Percentiles rank a stretch among this genome's conserved stretches.
Conservation (phyloP, 2,888 invertebrate genomes). For the Metalampra italica region DNA sequence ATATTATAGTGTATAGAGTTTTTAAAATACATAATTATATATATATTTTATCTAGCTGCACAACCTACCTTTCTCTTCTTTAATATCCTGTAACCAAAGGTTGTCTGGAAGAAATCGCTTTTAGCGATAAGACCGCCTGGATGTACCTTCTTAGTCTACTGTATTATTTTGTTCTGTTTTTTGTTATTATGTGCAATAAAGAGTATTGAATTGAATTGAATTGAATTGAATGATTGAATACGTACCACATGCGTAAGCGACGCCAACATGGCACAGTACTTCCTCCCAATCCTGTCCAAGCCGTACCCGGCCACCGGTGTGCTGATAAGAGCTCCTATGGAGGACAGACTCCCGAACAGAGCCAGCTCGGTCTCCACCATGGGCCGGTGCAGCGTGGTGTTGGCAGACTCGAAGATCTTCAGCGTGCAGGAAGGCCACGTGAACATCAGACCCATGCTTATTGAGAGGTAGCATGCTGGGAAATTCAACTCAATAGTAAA, state of each 20-base stretch:
- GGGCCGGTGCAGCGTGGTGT: conserved; percentile 49
- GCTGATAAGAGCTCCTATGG: conserved; percentile 42
- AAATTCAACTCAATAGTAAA: conserved; percentile 3
- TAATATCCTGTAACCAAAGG: too few species aligned
- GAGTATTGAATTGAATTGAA: too few species aligned
- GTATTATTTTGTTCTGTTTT: too few species aligned
- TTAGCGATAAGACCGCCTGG: too few species aligned
- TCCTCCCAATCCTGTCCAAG: conserved; percentile 47
- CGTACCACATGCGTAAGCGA: conserved; percentile 42
- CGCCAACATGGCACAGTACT: conserved; percentile 31
- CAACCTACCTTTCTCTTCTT: too few species aligned
- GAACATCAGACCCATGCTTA: conserved; percentile 44
- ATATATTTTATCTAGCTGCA: too few species aligned
- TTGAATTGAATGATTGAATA: too few species aligned
- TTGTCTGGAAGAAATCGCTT: too few species aligned
- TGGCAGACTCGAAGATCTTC: conserved; percentile 42
- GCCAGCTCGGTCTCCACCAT: conserved; percentile 47
- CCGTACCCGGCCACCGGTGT: conserved; percentile 37
- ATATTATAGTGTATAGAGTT: too few species aligned
- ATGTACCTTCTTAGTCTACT: too few species aligned
- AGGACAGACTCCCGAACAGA: conserved; percentile 46
- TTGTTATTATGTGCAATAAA: too few species aligned
- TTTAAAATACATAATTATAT: too few species aligned
- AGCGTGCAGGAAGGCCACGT: conserved; percentile 56
- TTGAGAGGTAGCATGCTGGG: conserved; percentile 46